Conservation (phyloP, 2,113 vertebrate genomes). For the Lophotis ruficrista region DNA sequence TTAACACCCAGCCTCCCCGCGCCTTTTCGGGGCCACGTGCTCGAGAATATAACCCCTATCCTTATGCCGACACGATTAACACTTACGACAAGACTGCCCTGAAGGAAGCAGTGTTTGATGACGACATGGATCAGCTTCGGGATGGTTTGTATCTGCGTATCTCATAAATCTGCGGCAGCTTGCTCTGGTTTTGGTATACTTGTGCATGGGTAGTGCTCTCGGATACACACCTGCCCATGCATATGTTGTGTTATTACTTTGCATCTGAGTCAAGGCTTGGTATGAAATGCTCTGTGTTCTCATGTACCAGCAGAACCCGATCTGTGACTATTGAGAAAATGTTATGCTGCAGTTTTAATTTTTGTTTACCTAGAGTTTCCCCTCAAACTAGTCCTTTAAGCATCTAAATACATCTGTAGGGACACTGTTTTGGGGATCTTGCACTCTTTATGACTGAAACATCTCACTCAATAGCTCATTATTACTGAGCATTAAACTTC, state of each 20-base stretch:
- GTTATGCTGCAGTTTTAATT: not conserved
- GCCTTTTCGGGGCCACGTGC: conserved; percentile 88
- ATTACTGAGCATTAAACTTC: not conserved
- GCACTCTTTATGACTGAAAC: not conserved
- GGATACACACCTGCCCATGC: not conserved
- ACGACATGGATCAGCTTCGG: conserved; percentile 96
- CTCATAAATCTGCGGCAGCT: not conserved
- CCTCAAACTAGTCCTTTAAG: not conserved
- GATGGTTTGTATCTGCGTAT: conserved; percentile 81
- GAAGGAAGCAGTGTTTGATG: conserved; percentile 96
- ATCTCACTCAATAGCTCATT: not conserved
- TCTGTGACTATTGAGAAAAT: not conserved
- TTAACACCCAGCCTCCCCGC: conserved; percentile 94
- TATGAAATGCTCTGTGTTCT: not conserved
- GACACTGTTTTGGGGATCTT: not conserved
- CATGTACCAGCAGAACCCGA: not conserved
- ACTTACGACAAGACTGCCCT: conserved; percentile 94
- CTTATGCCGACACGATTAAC: conserved; percentile 89
- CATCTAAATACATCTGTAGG: not conserved
- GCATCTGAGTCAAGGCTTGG: not conserved
- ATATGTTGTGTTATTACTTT: not conserved
- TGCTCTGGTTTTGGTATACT: not conserved
- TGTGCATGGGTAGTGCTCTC: not conserved
- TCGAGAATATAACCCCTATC: conserved; percentile 92
- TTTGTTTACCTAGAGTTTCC: not conserved